Percentiles rank a stretch among this genome's conserved stretches.
phyloP scores from a whole-genome alignment of 2,888 invertebrate species.

The Nudaria mundana region DNA sequence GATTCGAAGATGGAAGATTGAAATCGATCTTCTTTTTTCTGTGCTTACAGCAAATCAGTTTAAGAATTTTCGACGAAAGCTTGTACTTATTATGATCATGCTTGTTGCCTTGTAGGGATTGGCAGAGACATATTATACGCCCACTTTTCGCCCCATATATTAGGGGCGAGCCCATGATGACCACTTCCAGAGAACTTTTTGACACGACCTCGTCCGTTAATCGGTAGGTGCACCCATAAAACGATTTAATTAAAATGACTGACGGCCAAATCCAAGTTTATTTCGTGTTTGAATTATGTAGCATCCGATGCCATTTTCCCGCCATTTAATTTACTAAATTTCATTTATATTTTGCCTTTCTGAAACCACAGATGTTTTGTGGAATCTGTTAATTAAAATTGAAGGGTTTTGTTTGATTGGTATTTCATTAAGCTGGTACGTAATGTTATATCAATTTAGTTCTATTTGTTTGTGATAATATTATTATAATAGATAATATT shows the following conservation, averaged over 20 bases:
- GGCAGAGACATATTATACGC: too few species aligned
- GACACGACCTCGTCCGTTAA: too few species aligned
- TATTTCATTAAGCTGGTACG: constrained; percentile 18
- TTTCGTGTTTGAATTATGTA: constrained; percentile 30
- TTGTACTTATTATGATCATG: too few species aligned
- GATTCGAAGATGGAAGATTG: too few species aligned
- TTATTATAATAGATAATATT: background rate
- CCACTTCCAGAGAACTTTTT: too few species aligned
- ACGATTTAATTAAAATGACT: constrained; percentile 33
- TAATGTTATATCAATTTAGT: constrained; percentile 9
- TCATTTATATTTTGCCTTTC: constrained; percentile 41
- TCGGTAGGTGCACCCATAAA: too few species aligned
- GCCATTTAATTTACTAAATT: constrained; percentile 39
- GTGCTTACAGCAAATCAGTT: too few species aligned
- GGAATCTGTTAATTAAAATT: constrained; percentile 52
- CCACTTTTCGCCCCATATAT: too few species aligned
- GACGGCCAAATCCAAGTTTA: constrained; percentile 23
- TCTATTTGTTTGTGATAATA: constrained; percentile 15
- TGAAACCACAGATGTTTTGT: constrained; percentile 53
- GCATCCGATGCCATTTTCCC: constrained; percentile 29
- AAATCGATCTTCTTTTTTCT: too few species aligned
- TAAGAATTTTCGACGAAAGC: too few species aligned
- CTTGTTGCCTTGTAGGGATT: too few species aligned
- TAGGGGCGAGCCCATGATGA: too few species aligned
- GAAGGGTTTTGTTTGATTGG: constrained; percentile 33